phyloP scores from a whole-genome alignment of 2,888 invertebrate genomes.

The Volucella inflata region DNA sequence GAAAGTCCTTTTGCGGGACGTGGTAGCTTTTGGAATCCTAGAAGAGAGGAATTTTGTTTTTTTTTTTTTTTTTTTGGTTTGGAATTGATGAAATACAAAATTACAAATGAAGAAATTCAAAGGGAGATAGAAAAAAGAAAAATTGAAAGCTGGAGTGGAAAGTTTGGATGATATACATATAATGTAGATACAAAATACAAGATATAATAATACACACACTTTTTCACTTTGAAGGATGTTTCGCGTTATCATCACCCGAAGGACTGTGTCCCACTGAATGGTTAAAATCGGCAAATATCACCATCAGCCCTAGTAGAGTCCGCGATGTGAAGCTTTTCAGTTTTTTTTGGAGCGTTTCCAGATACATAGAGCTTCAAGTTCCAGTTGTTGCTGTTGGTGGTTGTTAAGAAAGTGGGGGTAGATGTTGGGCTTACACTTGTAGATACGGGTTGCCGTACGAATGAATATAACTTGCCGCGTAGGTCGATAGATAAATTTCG shows the following conservation, averaged over 20 bases:
- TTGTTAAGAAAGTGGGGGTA: slow-evolving; percentile 26
- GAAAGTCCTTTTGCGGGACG: slow-evolving; percentile 60
- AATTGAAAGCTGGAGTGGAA: slow-evolving; percentile 42
- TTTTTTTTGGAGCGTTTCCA: slow-evolving; percentile 26
- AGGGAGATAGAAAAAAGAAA: slow-evolving; percentile 17
- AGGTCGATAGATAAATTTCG: slow-evolving; percentile 19
- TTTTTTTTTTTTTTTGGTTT: neutral
- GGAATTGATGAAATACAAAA: neutral
- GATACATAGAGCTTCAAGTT: slow-evolving; percentile 34
- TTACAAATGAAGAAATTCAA: neutral
- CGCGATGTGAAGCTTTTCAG: slow-evolving; percentile 4
- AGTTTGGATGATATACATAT: slow-evolving; percentile 27
- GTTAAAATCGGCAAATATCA: slow-evolving; percentile 39
- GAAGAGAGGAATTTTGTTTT: slow-evolving; percentile 43
- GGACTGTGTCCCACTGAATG: slow-evolving; percentile 83
- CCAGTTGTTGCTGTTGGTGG: slow-evolving; percentile 1
- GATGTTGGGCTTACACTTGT: slow-evolving; percentile 61
- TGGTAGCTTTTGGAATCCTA: slow-evolving; percentile 46
- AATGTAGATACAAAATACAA: slow-evolving; percentile 10
- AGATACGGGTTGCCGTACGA: slow-evolving; percentile 39
- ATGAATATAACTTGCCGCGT: slow-evolving; percentile 45
- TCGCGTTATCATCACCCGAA: slow-evolving; percentile 83
- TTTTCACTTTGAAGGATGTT: slow-evolving; percentile 64
- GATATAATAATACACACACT: slow-evolving; percentile 53
- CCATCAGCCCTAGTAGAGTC: slow-evolving; percentile 47